Evolutionary conservation across 2,113 vertebrate genomes (phyloP).

Genomic region (Urocitellus parryii): DNA sequence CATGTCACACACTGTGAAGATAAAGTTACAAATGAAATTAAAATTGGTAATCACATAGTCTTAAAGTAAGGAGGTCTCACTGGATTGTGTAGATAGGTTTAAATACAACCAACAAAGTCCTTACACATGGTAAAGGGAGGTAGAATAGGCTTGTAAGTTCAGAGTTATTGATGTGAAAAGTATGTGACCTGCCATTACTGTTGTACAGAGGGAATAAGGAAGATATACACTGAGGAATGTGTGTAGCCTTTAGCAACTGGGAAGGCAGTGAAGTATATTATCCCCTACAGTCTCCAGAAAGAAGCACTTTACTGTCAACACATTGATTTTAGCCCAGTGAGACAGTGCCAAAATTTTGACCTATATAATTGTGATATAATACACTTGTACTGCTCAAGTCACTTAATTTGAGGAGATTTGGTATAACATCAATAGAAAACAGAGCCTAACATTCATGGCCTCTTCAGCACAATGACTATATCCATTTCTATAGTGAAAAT

Average conservation of each 20-base stretch:
- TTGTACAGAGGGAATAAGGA: background rate
- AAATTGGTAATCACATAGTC: background rate
- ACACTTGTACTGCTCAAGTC: background rate
- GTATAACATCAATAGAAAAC: background rate
- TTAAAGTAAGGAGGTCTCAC: background rate
- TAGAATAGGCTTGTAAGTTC: background rate
- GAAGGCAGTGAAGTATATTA: background rate
- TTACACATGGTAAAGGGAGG: background rate
- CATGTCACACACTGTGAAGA: background rate
- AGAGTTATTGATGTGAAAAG: background rate
- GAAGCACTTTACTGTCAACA: background rate
- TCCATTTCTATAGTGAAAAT: background rate
- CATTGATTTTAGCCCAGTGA: background rate
- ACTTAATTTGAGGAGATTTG: background rate
- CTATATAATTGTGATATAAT: background rate
- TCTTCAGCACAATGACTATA: background rate
- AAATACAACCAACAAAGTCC: background rate
- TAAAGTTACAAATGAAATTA: background rate
- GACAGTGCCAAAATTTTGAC: background rate
- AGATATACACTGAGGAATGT: background rate
- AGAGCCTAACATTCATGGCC: no score
- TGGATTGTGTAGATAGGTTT: background rate
- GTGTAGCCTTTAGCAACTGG: background rate
- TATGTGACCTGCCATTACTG: background rate
- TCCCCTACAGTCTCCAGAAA: background rate